These are phyloP conservation scores for Cecidostiba fungosa DNA, from an alignment of 2,888 invertebrate species.

Conservation along the genomic window DNA sequence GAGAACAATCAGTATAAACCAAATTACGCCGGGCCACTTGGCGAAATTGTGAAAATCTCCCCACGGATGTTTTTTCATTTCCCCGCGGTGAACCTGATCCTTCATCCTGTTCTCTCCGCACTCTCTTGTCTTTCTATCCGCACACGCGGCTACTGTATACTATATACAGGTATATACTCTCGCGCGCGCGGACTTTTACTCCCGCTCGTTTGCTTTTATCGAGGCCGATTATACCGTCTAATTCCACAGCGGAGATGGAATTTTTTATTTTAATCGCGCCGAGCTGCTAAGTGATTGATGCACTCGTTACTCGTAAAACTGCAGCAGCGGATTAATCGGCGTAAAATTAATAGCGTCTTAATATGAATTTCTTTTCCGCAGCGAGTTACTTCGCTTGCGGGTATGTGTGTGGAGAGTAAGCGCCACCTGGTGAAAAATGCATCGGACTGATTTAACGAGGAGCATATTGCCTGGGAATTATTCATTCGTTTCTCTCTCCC, in stretches of 20 bases:
- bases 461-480: neutral
- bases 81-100: neutral
- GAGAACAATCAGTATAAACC: constrained; percentile 41
- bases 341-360: neutral
- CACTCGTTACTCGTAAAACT: neutral
- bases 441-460: neutral
- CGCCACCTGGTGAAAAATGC: neutral
- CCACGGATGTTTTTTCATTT: constrained; percentile 41
- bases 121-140: neutral
- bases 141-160: neutral
- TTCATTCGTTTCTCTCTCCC: neutral
- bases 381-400: neutral
- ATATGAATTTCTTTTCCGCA: neutral
- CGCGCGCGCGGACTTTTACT: neutral
- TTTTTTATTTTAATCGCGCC: neutral
- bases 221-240: constrained; percentile 1
- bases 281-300: neutral
- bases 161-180: too few relatives aligned
- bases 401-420: too few relatives aligned
- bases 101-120: neutral
- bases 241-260: neutral
- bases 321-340: neutral
- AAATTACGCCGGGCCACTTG: constrained; percentile 3
- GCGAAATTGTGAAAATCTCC: constrained; percentile 27
- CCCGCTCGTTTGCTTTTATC: constrained; percentile 7